Conservation (phyloP, 2,113 vertebrate species). For the Motacilla alba region DNA sequence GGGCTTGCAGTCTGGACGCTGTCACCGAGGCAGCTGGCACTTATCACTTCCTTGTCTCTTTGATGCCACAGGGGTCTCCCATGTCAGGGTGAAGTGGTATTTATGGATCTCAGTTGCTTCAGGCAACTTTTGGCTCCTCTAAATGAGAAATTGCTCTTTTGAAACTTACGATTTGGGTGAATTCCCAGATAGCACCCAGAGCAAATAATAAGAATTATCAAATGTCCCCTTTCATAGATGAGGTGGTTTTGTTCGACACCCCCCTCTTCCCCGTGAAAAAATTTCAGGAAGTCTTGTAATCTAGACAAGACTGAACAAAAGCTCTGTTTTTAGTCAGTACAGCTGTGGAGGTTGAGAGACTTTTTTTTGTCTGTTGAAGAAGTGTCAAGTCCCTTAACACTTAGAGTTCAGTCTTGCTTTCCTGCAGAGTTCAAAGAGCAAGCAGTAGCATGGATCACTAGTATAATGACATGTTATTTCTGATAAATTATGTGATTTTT, state of each 20-base stretch:
- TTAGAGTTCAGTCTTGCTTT: not conserved
- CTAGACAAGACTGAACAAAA: constrained; percentile 34
- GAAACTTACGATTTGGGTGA: constrained; percentile 28
- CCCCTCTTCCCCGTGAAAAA: not conserved
- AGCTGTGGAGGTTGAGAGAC: constrained; percentile 38
- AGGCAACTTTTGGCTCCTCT: constrained; percentile 29
- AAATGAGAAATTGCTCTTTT: constrained; percentile 37
- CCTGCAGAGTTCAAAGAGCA: not conserved
- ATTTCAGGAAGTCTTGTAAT: constrained; percentile 14
- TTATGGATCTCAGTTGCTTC: constrained; percentile 11
- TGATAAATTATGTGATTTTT: not conserved
- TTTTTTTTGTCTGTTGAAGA: not conserved
- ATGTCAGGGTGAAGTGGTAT: not conserved
- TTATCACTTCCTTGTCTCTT: not conserved
- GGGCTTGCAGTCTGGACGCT: not conserved
- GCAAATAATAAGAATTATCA: constrained; percentile 12
- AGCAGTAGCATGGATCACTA: not conserved
- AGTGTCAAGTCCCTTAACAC: not conserved
- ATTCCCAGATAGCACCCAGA: constrained; percentile 46
- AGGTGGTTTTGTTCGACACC: not conserved
- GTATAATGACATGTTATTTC: not conserved
- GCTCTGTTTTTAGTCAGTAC: not conserved
- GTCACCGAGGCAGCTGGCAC: constrained; percentile 1
- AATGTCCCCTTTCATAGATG: constrained; percentile 20
- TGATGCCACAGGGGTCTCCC: not conserved